Base-by-base conservation (phyloP, 2,113 vertebrate genomes). In the Alces alces region DNA sequence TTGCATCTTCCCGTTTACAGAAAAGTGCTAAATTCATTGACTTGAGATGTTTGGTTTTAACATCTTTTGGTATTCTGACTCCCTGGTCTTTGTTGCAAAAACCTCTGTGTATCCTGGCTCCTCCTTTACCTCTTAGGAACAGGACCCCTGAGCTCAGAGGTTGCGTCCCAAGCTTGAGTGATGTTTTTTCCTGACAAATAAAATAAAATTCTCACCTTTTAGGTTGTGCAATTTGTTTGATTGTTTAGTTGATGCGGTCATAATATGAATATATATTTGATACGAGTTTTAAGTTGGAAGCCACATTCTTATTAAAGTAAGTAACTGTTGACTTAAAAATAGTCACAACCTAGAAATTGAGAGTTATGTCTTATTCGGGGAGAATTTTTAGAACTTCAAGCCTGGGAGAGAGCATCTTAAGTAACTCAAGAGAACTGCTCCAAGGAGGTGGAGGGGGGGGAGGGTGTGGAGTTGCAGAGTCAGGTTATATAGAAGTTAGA, bases 191-290 rank as follows among this genome's bases (percentile, higher is more conserved):
- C 78, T 6, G 16, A 17, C 78, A 50, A 80, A 79, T 47, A 47
- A 50, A 80, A 6, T 5, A 19, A 50, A 52, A 50, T 52, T 21
- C 47, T 80, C 47, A 80, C 33, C 28, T 12, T 80, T 80, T 21
- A 80, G 45, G 28, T 80, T 33, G 28, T 80, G 30, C 28, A 17
- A 12, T 50, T 50, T 79, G 45, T 33, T 33, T 50, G 3, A 50
- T 50, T 80, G 16, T 50, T 50, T 33, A 33, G 45, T 12, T 50
- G 78, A 50, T 3, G 11, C 0, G 11, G 13, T 39, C 25, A 55
- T 30, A 1, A 9, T 1, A 45, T 5, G 23, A 3, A 0, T 1
- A 2, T 7, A 0, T 7, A 2, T 50, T 6, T 14, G 33, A 21
- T 21, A 3, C 0, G 3, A 11, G 66, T 14, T 28, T 39, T 28